Conservation (phyloP, 2,797 vertebrate species). For the Sebastes oblongus region DNA sequence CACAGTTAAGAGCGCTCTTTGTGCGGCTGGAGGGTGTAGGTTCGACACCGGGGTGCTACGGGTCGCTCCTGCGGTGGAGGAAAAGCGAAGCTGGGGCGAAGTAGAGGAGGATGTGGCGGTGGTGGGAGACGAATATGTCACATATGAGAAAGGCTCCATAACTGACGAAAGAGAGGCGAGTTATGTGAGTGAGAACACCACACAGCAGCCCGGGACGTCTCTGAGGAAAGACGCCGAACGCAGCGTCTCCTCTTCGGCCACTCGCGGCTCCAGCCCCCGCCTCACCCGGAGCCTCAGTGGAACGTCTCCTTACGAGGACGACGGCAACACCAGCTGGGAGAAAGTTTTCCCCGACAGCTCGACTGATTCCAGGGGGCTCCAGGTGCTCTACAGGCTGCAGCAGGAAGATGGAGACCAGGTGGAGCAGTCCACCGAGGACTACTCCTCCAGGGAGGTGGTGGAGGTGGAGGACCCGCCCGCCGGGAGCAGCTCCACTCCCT, state of each 20-base stretch:
- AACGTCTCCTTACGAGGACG: conserved; percentile 25
- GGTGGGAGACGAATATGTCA: neutral
- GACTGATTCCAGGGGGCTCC: conserved; percentile 19
- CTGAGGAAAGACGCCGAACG: conserved; percentile 1
- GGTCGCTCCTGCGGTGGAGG: conserved; percentile 19
- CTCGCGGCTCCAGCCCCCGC: neutral
- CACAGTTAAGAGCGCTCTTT: conserved; percentile 32
- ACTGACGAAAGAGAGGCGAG: neutral
- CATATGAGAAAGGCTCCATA: neutral
- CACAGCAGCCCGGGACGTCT: neutral
- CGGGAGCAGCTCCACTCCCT: conserved; percentile 43
- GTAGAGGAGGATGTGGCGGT: neutral
- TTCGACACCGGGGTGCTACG: conserved; percentile 45
- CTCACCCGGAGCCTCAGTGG: conserved; percentile 54
- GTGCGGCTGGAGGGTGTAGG: conserved; percentile 60
- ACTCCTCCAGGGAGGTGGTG: conserved; percentile 69
- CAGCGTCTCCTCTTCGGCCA: neutral
- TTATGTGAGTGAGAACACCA: neutral
- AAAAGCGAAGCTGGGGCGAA: conserved; percentile 10
- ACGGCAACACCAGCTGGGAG: conserved; percentile 57
- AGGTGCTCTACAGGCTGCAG: conserved; percentile 13
- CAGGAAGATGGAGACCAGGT: conserved; percentile 12
- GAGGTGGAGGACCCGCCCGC: conserved; percentile 45
- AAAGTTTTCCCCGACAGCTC: conserved; percentile 26
- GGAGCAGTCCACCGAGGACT: conserved; percentile 48